Conservation (phyloP, 2,797 vertebrate species). For the Tokudaia tokunoshimensis region DNA sequence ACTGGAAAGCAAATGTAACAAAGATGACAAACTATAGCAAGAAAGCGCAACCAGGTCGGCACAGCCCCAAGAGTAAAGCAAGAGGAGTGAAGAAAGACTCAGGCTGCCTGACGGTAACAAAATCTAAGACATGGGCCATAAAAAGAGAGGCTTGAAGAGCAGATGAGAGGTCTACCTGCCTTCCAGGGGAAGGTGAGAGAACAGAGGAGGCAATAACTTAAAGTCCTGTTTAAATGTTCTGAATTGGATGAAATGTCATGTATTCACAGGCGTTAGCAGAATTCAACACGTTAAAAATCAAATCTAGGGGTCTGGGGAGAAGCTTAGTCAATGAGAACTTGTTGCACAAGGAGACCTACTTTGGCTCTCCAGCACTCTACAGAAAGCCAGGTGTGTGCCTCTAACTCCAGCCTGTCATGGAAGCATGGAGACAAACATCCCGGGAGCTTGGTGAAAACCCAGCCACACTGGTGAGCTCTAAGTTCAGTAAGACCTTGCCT, state of each 20-base stretch:
- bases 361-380: not conserved
- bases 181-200: not conserved
- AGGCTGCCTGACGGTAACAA: not conserved
- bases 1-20: not conserved
- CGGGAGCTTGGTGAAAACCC: not conserved
- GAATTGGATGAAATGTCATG: not conserved
- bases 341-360: not conserved
- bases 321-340: not conserved
- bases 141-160: not conserved
- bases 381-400: not conserved
- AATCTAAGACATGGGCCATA: not conserved
- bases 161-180: not conserved
- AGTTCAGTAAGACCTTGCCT: not conserved
- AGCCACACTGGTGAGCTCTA: not conserved
- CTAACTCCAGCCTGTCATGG: not conserved
- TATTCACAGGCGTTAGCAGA: not conserved
- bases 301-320: not conserved
- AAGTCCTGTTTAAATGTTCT: not conserved
- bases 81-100: not conserved
- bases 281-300: not conserved
- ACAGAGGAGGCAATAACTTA: not conserved
- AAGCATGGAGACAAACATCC: not conserved
- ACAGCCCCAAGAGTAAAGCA: conserved; percentile 16
- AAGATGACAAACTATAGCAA: conserved; percentile 14
- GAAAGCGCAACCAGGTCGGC: not conserved